A percentile compares a stretch with the other conserved stretches of the same genome.
Evolutionary conservation across 2,888 invertebrate genomes (phyloP).

Genomic region (Hemaris fuciformis): DNA sequence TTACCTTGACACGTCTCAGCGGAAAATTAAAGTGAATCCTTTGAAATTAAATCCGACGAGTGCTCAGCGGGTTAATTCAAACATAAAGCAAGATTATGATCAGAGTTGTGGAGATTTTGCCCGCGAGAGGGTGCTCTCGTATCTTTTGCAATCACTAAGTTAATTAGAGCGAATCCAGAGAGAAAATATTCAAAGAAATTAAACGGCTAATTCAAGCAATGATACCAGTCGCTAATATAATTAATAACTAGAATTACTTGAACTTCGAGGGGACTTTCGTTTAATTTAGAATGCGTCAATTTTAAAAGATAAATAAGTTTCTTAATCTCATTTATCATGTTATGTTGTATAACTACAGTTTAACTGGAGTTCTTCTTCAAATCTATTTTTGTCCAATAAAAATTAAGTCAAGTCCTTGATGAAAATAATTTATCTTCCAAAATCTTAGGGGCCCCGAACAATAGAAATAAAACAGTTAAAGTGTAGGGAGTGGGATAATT

Average conservation of each 20-base stretch:
- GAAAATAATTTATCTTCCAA: too few relatives aligned
- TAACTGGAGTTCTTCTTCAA: too few relatives aligned
- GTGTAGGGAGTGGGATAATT: not conserved
- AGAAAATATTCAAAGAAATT: constrained; percentile 68
- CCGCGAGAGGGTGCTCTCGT: constrained; percentile 14
- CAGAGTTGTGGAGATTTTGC: constrained; percentile 48
- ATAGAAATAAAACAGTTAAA: not conserved
- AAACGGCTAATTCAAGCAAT: constrained; percentile 57
- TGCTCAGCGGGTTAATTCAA: constrained; percentile 46
- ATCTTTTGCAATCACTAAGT: constrained; percentile 51
- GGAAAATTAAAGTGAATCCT: constrained; percentile 26
- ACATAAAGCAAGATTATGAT: constrained; percentile 62
- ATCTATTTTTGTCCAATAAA: too few relatives aligned
- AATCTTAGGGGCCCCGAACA: too few relatives aligned
- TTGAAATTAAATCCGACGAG: constrained; percentile 43
- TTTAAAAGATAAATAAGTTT: not conserved
- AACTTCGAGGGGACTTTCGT: constrained; percentile 16
- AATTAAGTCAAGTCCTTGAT: too few relatives aligned
- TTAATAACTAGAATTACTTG: constrained; percentile 35
- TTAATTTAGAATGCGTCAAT: not conserved
- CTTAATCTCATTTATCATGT: not conserved
- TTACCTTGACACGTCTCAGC: constrained; percentile 3
- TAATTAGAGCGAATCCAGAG: constrained; percentile 58
- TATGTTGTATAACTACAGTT: not conserved
- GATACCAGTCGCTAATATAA: constrained; percentile 51